These are phyloP conservation scores for Ptyas mucosa DNA, from an alignment of 2,113 vertebrate genomes.

Conservation along the genomic window DNA sequence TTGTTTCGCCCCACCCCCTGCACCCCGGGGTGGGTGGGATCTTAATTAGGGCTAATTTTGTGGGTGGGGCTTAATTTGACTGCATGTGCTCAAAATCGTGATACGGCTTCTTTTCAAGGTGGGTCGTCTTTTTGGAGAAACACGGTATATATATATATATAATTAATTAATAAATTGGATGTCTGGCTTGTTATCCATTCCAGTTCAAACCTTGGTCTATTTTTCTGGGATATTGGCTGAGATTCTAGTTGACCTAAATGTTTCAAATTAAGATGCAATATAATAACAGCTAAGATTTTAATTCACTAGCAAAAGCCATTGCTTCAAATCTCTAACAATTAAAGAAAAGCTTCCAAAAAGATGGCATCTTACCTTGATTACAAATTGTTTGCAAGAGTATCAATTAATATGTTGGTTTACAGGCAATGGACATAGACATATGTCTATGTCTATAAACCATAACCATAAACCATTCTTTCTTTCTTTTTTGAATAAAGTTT, in stretches of 20 bases:
- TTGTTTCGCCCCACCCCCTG: too few relatives aligned
- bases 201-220: not conserved
- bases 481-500: too few relatives aligned
- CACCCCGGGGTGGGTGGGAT: too few relatives aligned
- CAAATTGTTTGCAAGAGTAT: not conserved
- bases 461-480: not conserved
- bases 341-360: not conserved
- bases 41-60: too few relatives aligned
- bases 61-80: too few relatives aligned
- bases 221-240: not conserved
- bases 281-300: not conserved
- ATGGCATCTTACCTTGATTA: not conserved
- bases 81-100: too few relatives aligned
- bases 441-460: too few relatives aligned
- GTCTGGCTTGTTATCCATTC: not conserved
- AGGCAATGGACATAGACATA: not conserved
- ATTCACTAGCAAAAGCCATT: not conserved
- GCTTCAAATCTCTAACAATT: not conserved
- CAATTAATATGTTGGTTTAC: not conserved
- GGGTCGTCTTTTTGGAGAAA: too few relatives aligned
- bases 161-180: too few relatives aligned
- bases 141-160: too few relatives aligned
- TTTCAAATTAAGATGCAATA: not conserved
- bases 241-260: not conserved
- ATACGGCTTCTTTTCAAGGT: too few relatives aligned